Base-by-base conservation (phyloP, 2,113 vertebrate species). In the Platysternon megacephalum region DNA sequence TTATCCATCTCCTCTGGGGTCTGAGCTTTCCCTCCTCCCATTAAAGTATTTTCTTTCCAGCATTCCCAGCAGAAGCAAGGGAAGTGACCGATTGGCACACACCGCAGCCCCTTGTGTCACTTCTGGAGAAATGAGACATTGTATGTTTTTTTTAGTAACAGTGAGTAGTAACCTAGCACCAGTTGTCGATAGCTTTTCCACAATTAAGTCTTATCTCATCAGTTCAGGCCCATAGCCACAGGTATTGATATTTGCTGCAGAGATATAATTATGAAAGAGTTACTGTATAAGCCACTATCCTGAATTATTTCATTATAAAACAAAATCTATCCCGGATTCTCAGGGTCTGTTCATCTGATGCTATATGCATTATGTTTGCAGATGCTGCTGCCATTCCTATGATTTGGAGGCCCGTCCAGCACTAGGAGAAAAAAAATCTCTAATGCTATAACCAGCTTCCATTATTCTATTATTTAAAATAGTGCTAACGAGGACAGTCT, bases 91-190 rank as follows among this genome's bases (percentile, higher is more conserved):
- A 22, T 11, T 39, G 85, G 12, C 7, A 29, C 2, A 8, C 4
- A 5, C 0, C 78, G 2, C 58, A 84, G 10, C 4, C 1, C 0
- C 3, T 29, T 0, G 0, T 0, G 13, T 3, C 5, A 9, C 1
- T 91, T 96, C 95, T 76, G 68, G 2, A 68, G 93, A 95, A 97
- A 85, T 87, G 28, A 68, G 76, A 56, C 82, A 14, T 44, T 2
- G 26, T 9, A 2, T 1, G 1, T 5, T 56, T 65, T 51, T 35
- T 56, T 35, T 56, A 6, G 1, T 1, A 55, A 39, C 2, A 22
- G 48, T 1, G 0, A 72, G 28, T 8, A 51, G 32, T 8, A 51
- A 0, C 52, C 61, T 4, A 44, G n/a, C 5, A 39, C 28, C 8
- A 16, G 7, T 2, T 5, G 32, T 61, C 12, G 6, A 17, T 1